Conservation (phyloP, 2,888 invertebrate species). For the Phyllotreta cruciferae region DNA sequence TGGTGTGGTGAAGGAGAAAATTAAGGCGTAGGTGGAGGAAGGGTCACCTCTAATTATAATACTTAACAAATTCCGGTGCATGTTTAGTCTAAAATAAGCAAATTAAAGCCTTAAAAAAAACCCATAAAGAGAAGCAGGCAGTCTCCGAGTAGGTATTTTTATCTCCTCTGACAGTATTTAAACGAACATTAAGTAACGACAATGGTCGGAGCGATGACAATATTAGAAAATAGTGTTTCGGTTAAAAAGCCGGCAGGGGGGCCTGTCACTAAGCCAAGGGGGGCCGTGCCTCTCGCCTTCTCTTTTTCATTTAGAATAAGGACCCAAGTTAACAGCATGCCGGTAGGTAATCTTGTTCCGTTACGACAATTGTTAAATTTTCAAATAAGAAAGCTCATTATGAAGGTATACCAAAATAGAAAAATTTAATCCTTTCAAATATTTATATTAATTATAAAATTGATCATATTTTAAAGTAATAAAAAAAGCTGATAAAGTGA, state of each 20-base stretch:
- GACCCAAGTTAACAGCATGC: constrained; percentile 33
- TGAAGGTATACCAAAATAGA: too few species aligned
- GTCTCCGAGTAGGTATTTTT: constrained; percentile 36
- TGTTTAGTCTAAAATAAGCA: constrained; percentile 28
- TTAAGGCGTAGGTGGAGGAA: too few species aligned
- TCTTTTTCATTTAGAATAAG: constrained; percentile 41
- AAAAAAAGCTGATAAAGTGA: too few species aligned
- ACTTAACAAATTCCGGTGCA: constrained; percentile 1
- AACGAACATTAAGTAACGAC: constrained; percentile 52
- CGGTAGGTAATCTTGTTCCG: neutral
- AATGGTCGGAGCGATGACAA: constrained; percentile 55
- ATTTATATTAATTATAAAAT: too few species aligned
- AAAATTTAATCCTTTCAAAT: too few species aligned
- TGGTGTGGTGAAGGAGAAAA: too few species aligned
- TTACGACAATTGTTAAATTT: neutral
- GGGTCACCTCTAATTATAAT: too few species aligned
- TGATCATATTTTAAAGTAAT: too few species aligned
- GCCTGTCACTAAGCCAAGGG: constrained; percentile 53
- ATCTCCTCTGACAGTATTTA: constrained; percentile 44
- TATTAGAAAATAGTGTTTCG: constrained; percentile 56
- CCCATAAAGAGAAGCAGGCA: constrained; percentile 28
- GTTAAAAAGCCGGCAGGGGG: constrained; percentile 52
- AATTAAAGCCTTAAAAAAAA: constrained; percentile 26
- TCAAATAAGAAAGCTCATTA: neutral
- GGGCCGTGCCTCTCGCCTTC: constrained; percentile 42